Conservation (phyloP, 2,888 invertebrate genomes). For the Torymus tubicola region DNA sequence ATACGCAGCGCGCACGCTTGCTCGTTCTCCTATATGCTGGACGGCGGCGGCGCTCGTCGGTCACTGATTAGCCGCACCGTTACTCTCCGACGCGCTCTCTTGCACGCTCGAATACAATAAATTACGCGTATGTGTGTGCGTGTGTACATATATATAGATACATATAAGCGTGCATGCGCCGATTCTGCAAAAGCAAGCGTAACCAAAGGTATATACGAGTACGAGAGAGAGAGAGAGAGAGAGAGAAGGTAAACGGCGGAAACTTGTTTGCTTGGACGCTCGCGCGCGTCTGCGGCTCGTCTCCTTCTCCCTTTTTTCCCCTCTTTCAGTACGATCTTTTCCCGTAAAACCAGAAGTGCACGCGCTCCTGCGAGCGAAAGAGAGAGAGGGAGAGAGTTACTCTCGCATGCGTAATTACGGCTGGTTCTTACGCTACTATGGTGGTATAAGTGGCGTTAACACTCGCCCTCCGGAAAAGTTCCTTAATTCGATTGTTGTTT, state of each 20-base stretch:
- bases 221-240: not conserved
- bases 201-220: slow-evolving; percentile 10
- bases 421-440: too few relatives aligned
- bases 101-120: slow-evolving; percentile 69
- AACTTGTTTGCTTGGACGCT: slow-evolving; percentile 64
- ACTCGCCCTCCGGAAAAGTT: too few relatives aligned
- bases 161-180: not conserved
- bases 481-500: too few relatives aligned
- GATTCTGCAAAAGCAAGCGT: too few relatives aligned
- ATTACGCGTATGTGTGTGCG: slow-evolving; percentile 67
- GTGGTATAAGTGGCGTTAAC: too few relatives aligned
- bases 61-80: slow-evolving; percentile 71
- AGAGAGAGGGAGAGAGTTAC: too few relatives aligned
- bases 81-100: slow-evolving; percentile 57
- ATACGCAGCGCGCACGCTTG: not conserved
- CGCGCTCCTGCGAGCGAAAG: too few relatives aligned
- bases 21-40: too few relatives aligned
- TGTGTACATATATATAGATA: too few relatives aligned
- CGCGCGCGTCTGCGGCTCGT: slow-evolving; percentile 60
- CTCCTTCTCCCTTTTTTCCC: slow-evolving; percentile 47
- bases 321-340: slow-evolving; percentile 23
- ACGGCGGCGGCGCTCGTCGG: slow-evolving; percentile 55
- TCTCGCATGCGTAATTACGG: too few relatives aligned
- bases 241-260: slow-evolving; percentile 64
- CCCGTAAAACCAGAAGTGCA: slow-evolving; percentile 39